Evolutionary conservation across 2,113 vertebrate genomes (phyloP).

Genomic region (Oreochromis aureus): DNA sequence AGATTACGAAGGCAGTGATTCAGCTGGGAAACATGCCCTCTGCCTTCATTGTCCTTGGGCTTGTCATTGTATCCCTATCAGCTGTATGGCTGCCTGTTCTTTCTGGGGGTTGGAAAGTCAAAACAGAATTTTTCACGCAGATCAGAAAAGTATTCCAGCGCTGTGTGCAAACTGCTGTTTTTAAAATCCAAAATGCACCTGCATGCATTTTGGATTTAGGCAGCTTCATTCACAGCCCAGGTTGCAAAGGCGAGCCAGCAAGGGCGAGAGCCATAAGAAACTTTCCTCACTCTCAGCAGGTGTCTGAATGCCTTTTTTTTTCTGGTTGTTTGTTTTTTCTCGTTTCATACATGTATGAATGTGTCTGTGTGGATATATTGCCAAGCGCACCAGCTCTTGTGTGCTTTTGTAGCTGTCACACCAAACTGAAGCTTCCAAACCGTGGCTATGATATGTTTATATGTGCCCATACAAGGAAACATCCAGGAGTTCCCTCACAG

Average conservation of each 20-base stretch:
- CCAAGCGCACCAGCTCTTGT: neutral
- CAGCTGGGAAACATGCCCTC: neutral
- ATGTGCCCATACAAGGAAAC: constrained; percentile 17
- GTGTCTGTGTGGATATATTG: constrained; percentile 3
- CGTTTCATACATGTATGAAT: neutral
- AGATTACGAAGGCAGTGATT: neutral
- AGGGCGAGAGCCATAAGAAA: neutral
- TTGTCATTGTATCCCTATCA: neutral
- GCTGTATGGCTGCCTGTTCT: neutral
- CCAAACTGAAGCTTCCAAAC: constrained; percentile 6
- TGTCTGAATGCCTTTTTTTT: neutral
- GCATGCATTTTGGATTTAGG: neutral
- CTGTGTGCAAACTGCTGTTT: neutral
- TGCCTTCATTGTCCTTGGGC: neutral
- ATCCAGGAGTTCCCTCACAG: neutral
- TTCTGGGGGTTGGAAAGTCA: neutral
- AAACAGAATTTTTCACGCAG: neutral
- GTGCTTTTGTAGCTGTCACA: neutral
- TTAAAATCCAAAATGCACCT: neutral
- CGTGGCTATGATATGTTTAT: neutral
- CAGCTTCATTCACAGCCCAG: neutral
- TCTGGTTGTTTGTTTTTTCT: neutral
- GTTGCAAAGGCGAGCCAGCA: neutral
- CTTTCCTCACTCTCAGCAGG: neutral
- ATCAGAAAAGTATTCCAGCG: neutral